A percentile compares a stretch with the other conserved stretches of the same genome.
phyloP scores from a whole-genome alignment of 2,888 invertebrate species.

The Dryococelus australis region DNA sequence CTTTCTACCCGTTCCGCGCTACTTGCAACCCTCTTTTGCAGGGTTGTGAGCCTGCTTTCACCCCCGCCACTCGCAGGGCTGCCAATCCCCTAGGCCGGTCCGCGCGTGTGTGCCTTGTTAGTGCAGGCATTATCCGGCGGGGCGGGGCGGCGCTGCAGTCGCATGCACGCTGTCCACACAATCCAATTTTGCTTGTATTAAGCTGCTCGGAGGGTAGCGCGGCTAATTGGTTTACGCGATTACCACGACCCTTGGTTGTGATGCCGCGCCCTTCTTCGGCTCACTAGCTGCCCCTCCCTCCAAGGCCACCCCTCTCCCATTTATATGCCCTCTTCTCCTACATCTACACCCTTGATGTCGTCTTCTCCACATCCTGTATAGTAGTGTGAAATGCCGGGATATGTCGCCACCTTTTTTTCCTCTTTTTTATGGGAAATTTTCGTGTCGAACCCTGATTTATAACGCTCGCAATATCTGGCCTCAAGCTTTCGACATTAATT shows the following conservation, averaged over 20 bases:
- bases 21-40: no score
- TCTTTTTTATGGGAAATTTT: no score
- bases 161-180: slow-evolving; percentile 12
- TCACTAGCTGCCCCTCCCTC: background rate
- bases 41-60: background rate
- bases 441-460: no score
- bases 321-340: background rate
- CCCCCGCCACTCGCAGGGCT: background rate
- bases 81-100: background rate
- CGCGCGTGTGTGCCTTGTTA: background rate
- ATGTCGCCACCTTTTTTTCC: no score
- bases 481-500: no score
- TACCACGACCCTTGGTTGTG: background rate
- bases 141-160: background rate
- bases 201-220: slow-evolving; percentile 4
- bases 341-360: background rate
- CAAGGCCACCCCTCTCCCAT: background rate
- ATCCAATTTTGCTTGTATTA: slow-evolving; percentile 27
- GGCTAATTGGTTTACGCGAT: slow-evolving; percentile 25
- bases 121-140: slow-evolving; percentile 24
- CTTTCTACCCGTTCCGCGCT: no score
- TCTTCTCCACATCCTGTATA: no score
- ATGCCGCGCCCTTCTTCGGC: background rate
- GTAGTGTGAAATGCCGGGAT: no score
- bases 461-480: no score